A percentile compares a stretch with the other conserved stretches of the same genome.
phyloP scores from a whole-genome alignment of 2,888 invertebrate species.

The Tholera decimalis region DNA sequence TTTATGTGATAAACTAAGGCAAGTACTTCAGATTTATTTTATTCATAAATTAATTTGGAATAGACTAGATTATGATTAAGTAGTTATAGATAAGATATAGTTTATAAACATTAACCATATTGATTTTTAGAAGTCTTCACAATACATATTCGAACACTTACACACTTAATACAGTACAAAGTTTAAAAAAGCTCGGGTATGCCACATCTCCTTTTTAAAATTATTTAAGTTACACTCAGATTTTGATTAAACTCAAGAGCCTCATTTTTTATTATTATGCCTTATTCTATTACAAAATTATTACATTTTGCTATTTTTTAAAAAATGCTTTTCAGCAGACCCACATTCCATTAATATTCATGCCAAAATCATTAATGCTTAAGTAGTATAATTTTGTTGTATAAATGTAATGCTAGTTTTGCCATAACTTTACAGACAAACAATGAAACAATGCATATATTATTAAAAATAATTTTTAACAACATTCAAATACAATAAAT shows the following conservation, averaged over 20 bases:
- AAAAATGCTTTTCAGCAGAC: constrained; percentile 8
- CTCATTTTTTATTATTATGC: background rate
- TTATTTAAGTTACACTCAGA: constrained; percentile 2
- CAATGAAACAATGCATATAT: background rate
- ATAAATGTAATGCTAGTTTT: constrained; percentile 6
- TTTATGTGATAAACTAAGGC: constrained; percentile 17
- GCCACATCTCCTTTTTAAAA: background rate
- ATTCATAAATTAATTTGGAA: background rate
- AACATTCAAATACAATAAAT: constrained; percentile 5
- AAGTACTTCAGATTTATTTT: constrained; percentile 26
- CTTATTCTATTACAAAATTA: constrained; percentile 3
- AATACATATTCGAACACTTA: constrained; percentile 3
- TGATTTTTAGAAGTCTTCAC: background rate
- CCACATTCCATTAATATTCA: constrained; percentile 15
- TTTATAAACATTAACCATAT: background rate
- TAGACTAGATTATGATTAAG: constrained; percentile 11
- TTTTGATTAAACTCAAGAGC: constrained; percentile 4
- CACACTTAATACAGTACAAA: constrained; percentile 5
- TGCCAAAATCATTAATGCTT: constrained; percentile 16
- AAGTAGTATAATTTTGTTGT: constrained; percentile 2
- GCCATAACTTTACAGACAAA: background rate
- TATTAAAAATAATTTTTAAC: background rate
- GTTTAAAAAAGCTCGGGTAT: background rate
- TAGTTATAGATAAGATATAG: constrained; percentile 16
- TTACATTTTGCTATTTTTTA: background rate